phyloP scores from a whole-genome alignment of 1,140 invertebrate genomes.

The Rhynchophorus ferrugineus region DNA sequence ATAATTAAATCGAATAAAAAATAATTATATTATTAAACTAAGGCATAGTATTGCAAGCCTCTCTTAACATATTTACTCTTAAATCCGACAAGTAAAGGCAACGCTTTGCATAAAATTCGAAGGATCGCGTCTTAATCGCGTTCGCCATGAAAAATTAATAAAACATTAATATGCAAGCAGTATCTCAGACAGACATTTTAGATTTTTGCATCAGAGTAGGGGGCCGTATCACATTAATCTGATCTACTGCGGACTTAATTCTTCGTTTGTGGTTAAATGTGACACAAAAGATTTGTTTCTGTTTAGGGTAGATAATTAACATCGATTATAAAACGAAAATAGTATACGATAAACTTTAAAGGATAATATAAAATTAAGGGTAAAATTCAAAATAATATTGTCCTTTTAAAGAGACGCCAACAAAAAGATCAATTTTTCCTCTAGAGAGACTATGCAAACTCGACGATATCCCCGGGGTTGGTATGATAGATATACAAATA shows the following conservation, averaged over 20 bases:
- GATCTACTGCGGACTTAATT: no score
- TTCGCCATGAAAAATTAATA: constrained; percentile 23
- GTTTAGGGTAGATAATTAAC: no score
- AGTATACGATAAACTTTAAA: no score
- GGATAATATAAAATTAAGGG: constrained; percentile 8
- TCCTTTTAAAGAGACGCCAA: neutral
- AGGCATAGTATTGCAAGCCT: no score
- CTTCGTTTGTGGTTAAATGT: no score
- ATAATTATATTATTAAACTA: no score
- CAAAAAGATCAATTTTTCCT: neutral
- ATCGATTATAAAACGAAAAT: no score
- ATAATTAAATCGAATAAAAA: no score
- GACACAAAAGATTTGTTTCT: no score
- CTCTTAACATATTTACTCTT: constrained; percentile 17
- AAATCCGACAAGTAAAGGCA: constrained; percentile 14
- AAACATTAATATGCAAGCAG: constrained; percentile 22
- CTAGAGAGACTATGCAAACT: constrained; percentile 4
- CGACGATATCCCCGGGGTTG: constrained; percentile 2
- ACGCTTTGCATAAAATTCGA: constrained; percentile 23
- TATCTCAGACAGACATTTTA: constrained; percentile 6
- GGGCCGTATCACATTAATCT: neutral
- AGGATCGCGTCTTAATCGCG: constrained; percentile 14
- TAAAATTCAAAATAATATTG: neutral
- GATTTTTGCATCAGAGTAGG: constrained; percentile 7
- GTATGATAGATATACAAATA: constrained; percentile 7